Evolutionary conservation across 2,888 invertebrate species (phyloP), one percentile per base, ranked within the genome.

Genomic region (Drosophila longiperda): DNA sequence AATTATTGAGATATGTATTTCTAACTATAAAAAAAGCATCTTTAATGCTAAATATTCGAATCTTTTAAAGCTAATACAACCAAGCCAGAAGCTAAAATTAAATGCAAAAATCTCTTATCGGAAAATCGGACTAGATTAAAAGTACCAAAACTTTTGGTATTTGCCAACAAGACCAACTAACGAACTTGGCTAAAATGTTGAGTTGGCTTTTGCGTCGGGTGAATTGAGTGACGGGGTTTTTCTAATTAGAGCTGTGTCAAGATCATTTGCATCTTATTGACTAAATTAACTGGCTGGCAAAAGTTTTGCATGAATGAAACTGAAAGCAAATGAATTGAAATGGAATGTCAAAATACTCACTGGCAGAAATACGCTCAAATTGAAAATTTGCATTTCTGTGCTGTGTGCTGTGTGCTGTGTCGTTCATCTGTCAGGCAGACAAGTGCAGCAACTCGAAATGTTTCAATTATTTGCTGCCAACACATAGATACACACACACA

Each of bases 241-340:
- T 80, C 68, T 78, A 80, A 80, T 80, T 80, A 80, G 80, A 68
- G 45, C 34, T 32, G 64, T 60, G 62, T 48, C 45, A 33, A 58
- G 15, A 73, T 71, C 90, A 89, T 90, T 87, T 90, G 82, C 86
- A 90, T 88, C 79, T 88, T 89, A 87, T 90, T 89, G 87, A 90
- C 88, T 90, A 83, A 88, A 90, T 87, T 88, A 81, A 77, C 87
- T 76, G 79, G 60, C 76, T 57, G 66, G 78, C 69, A 76, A 83
- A 82, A 78, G 78, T 77, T 81, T 38, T 23, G 66, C 75, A 23
- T 23, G 64, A 60, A 60, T 26, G 70, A 70, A 79, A 82, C 65
- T 62, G 73, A 75, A 80, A 82, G 63, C 78, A 86, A 81, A 71
- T 73, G 60, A 83, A 80, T 68, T 71, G 74, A 67, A 78, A 69